Percentiles rank a stretch among this genome's conserved stretches.
phyloP scores from a whole-genome alignment of 2,888 invertebrate species.

The Protula sp. region DNA sequence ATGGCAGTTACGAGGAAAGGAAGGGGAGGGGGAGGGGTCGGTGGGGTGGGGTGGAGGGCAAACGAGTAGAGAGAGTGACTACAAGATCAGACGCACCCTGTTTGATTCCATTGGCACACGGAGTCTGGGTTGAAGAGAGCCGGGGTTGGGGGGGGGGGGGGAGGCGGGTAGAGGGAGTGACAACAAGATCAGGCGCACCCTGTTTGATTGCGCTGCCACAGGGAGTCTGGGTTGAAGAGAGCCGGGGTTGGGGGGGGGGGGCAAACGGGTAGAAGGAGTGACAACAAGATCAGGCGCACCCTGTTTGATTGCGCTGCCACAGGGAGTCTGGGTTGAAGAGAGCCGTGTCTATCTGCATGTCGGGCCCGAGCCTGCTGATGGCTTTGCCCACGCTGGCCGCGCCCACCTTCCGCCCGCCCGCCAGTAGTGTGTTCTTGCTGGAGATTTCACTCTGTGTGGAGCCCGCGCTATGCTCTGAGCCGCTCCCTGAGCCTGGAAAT shows the following conservation, averaged over 20 bases:
- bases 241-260: no score
- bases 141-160: no score
- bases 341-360: conserved; percentile 40
- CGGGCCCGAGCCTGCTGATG: conserved; percentile 32
- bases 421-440: conserved; percentile 71
- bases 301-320: conserved; percentile 65
- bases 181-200: no score
- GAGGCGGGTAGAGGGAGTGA: no score
- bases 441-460: conserved; percentile 56
- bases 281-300: no score
- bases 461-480: not conserved
- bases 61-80: no score
- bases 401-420: conserved; percentile 69
- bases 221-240: conserved; percentile 71
- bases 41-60: no score
- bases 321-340: conserved; percentile 74
- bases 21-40: conserved; percentile 68
- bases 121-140: conserved; percentile 70
- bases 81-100: no score
- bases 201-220: conserved; percentile 69
- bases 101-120: conserved; percentile 68
- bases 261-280: no score
- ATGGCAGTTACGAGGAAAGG: no score
- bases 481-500: not conserved
- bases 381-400: conserved; percentile 18